These are phyloP conservation scores for Rhingia campestris DNA, from an alignment of 2,888 invertebrate genomes.

Conservation along the genomic window DNA sequence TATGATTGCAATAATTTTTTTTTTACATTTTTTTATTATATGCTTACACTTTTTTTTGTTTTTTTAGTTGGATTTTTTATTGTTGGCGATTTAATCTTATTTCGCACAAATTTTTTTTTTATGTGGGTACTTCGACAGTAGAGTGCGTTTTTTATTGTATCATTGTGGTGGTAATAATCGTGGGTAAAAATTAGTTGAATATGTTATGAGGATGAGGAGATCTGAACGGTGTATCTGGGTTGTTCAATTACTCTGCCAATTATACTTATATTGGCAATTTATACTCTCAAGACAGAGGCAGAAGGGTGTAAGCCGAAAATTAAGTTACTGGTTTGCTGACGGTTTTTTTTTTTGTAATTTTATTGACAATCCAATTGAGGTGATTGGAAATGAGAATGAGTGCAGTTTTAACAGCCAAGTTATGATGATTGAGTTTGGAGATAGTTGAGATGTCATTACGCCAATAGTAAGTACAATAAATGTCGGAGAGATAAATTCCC, in stretches of 20 bases:
- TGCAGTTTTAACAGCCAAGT: not conserved
- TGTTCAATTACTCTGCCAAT: slow-evolving; percentile 72
- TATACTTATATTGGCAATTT: slow-evolving; percentile 71
- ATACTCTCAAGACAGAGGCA: slow-evolving; percentile 9
- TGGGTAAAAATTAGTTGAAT: slow-evolving; percentile 42
- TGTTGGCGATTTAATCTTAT: slow-evolving; percentile 74
- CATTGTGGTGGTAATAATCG: slow-evolving; percentile 26
- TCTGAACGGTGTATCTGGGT: slow-evolving; percentile 39
- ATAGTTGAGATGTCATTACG: not conserved
- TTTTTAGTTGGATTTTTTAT: slow-evolving; percentile 58
- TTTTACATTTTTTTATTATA: slow-evolving; percentile 35
- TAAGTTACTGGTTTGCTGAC: slow-evolving; percentile 45
- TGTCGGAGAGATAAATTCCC: no score
- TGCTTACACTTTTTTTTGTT: slow-evolving; percentile 53
- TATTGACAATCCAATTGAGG: slow-evolving; percentile 8
- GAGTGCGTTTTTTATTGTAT: slow-evolving; percentile 34
- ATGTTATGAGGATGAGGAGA: slow-evolving; percentile 32
- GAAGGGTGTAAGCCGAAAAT: slow-evolving; percentile 15
- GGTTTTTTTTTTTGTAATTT: not conserved
- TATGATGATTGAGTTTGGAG: slow-evolving; percentile 13
- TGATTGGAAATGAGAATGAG: not conserved
- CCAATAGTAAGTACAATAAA: not conserved
- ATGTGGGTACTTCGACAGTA: not conserved
- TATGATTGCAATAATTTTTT: slow-evolving; percentile 66
- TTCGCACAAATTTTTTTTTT: slow-evolving; percentile 59